A percentile compares a stretch with the other conserved stretches of the same genome.
Conservation (phyloP, 1,140 invertebrate species). For the Heterodera carotae region DNA sequence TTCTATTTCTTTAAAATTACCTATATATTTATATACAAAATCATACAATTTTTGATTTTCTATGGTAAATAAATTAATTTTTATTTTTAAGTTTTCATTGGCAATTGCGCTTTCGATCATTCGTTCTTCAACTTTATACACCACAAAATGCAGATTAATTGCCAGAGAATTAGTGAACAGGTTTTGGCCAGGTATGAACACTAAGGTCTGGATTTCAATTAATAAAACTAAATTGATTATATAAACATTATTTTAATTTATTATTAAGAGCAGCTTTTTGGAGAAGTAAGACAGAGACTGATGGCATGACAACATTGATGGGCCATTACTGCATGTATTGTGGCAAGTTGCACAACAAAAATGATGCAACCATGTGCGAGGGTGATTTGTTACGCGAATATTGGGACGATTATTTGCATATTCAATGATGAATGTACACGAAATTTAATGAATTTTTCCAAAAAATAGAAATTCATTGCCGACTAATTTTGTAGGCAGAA, state of each 20-base stretch:
- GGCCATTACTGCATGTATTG: not conserved
- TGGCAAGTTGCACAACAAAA: not conserved
- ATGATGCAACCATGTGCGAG: not conserved
- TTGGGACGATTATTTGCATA: slow-evolving; percentile 28
- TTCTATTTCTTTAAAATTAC: not conserved
- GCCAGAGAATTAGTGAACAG: not conserved
- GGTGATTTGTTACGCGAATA: not conserved
- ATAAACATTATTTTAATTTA: not conserved
- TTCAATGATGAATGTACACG: slow-evolving; percentile 1
- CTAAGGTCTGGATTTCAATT: no score
- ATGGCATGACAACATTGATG: not conserved
- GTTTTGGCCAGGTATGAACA: not conserved
- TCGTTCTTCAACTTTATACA: not conserved
- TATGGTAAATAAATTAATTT: no score
- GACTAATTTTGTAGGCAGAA: not conserved
- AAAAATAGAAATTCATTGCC: not conserved
- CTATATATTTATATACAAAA: not conserved
- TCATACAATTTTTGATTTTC: no score
- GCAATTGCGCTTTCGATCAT: not conserved
- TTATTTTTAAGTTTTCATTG: not conserved
- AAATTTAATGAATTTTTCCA: not conserved
- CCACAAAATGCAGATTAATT: not conserved
- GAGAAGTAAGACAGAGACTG: not conserved
- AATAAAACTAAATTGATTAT: not conserved
- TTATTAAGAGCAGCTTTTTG: slow-evolving; percentile 10